phyloP scores from a whole-genome alignment of 1,140 invertebrate genomes.

The Hetaerina americana region DNA sequence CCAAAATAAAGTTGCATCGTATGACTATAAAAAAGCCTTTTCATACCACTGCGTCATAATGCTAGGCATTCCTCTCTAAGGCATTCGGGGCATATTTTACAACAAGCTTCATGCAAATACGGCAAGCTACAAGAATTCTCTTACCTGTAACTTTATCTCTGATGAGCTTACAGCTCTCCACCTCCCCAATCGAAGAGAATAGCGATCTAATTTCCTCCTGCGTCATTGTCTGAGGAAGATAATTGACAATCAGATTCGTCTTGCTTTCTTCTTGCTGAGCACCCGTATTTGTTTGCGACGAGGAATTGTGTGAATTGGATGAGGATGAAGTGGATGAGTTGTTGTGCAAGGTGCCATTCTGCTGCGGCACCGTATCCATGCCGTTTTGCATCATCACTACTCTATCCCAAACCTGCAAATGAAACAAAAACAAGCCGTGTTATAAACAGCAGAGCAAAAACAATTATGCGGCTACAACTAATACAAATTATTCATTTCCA shows the following conservation, averaged over 20 bases:
- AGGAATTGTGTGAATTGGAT: conserved; percentile 25
- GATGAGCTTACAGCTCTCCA: conserved; percentile 98
- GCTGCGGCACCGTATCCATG: conserved; percentile 55
- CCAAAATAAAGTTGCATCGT: too few relatives aligned
- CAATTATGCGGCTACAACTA: too few relatives aligned
- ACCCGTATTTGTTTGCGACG: conserved; percentile 32
- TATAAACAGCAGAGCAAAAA: background rate
- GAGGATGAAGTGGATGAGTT: conserved; percentile 22
- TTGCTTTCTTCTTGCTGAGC: conserved; percentile 78
- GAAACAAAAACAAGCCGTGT: conserved; percentile 3
- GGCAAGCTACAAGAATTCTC: conserved; percentile 12
- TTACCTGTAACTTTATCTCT: conserved; percentile 94
- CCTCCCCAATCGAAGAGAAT: conserved; percentile 95
- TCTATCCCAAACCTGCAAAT: conserved; percentile 13
- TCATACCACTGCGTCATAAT: too few relatives aligned
- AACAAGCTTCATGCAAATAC: background rate
- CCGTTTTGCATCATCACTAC: conserved; percentile 66
- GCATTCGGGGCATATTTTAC: background rate
- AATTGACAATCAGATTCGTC: conserved; percentile 99
- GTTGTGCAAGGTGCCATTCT: conserved; percentile 41
- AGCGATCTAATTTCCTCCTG: conserved; percentile 96
- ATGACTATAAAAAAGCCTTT: too few relatives aligned
- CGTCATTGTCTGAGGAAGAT: conserved; percentile 98
- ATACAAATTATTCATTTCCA: background rate
- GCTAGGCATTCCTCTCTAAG: background rate